These are phyloP conservation scores for Columba livia DNA, from an alignment of 2,113 vertebrate species.

Conservation along the genomic window DNA sequence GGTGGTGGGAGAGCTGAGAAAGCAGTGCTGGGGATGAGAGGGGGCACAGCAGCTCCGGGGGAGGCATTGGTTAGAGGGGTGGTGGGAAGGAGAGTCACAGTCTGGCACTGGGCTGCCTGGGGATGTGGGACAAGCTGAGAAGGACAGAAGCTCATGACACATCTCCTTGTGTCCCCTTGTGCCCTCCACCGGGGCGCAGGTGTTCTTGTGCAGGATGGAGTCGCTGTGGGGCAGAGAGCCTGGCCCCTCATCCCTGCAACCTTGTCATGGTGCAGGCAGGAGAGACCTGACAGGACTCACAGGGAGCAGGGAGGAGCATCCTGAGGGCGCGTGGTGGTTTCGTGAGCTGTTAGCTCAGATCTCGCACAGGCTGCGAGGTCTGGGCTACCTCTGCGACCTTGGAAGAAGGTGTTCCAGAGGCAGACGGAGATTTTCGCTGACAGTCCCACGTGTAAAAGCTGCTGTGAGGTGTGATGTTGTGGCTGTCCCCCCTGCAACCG, in stretches of 20 bases:
- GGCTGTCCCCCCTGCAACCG: not conserved
- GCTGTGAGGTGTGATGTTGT: not conserved
- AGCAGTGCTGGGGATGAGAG: not conserved
- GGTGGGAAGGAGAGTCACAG: not conserved
- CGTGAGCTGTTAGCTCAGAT: not conserved
- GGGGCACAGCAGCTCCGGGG: not conserved
- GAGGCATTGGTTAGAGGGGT: not conserved
- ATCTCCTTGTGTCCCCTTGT: not conserved
- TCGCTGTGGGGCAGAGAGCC: not conserved
- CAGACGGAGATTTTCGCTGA: not conserved
- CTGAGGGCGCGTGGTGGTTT: rapidly evolving
- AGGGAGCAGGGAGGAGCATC: not conserved
- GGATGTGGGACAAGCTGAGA: not conserved
- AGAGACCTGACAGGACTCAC: not conserved
- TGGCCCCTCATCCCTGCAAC: not conserved
- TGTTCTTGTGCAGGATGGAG: not conserved
- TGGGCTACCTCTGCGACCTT: not conserved
- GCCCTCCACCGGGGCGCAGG: rapidly evolving
- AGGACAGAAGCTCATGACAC: not conserved
- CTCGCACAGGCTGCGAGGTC: rapidly evolving
- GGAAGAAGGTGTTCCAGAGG: not conserved
- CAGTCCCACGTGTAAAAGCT: not conserved
- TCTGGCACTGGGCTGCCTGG: not conserved
- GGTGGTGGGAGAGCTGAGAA: not conserved
- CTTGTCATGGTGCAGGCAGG: not conserved